Percentiles rank a stretch among this genome's conserved stretches.
phyloP scores from a whole-genome alignment of 2,797 vertebrate species.

The Sylvia borin region DNA sequence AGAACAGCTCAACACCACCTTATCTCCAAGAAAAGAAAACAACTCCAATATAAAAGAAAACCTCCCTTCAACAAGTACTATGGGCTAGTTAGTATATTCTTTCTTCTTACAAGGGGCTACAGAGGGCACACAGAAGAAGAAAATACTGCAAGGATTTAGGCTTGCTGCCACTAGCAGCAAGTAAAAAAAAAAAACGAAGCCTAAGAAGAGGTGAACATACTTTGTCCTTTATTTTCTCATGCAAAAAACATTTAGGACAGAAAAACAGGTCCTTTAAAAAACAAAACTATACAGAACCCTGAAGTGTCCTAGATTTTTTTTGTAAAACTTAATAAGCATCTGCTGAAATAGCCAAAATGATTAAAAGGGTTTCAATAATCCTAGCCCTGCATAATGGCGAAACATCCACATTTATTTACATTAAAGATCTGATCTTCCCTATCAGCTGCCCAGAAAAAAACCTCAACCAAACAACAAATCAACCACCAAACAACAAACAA shows the following conservation, averaged over 20 bases:
- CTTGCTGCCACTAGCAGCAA: not conserved
- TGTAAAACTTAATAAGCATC: not conserved
- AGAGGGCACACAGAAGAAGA: not conserved
- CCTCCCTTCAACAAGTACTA: not conserved
- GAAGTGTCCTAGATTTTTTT: not conserved
- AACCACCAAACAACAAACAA: not conserved
- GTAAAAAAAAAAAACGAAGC: not conserved
- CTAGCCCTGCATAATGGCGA: not conserved
- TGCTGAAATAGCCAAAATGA: not conserved
- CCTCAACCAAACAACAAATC: not conserved
- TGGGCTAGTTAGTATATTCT: not conserved
- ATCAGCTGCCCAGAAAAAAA: not conserved
- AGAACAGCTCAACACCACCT: not conserved
- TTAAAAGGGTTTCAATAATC: not conserved
- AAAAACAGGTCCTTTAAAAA: not conserved
- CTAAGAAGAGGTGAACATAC: not conserved
- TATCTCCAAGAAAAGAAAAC: conserved; percentile 6
- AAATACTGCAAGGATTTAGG: not conserved
- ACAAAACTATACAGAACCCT: not conserved
- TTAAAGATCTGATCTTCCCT: not conserved
- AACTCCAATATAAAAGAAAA: conserved; percentile 23
- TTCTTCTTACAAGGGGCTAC: not conserved
- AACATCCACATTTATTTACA: not conserved
- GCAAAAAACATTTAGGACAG: not conserved
- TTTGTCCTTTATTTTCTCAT: not conserved